Percentiles rank a stretch among this genome's conserved stretches.
Evolutionary conservation across 2,113 vertebrate species (phyloP).

Genomic region (Hippoglossus stenolepis): DNA sequence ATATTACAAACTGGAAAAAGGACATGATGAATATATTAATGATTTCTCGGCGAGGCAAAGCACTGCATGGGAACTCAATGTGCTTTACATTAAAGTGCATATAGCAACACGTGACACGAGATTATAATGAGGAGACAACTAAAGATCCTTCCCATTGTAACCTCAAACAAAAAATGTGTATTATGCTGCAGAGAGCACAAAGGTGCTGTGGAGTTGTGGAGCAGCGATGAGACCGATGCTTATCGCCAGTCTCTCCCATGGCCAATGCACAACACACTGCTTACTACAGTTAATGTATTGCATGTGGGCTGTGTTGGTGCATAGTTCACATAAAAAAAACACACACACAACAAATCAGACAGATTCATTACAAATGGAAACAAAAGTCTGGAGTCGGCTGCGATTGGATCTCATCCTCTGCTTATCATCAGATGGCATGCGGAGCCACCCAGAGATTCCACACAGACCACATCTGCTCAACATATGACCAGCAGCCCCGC

Average conservation of each 20-base stretch:
- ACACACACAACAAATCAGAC: slow-evolving; percentile 45
- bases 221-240: background rate
- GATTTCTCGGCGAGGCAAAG: background rate
- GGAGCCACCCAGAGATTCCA: slow-evolving; percentile 73
- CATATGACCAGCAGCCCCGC: slow-evolving; percentile 65
- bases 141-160: too few relatives aligned
- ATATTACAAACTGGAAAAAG: background rate
- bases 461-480: slow-evolving; percentile 71
- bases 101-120: background rate
- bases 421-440: slow-evolving; percentile 67
- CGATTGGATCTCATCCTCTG: slow-evolving; percentile 60
- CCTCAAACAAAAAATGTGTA: background rate
- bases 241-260: slow-evolving; percentile 21
- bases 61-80: background rate
- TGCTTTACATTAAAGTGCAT: background rate
- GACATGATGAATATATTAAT: background rate
- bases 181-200: background rate
- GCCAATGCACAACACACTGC: slow-evolving; percentile 14
- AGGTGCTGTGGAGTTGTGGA: background rate
- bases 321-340: background rate
- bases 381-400: slow-evolving; percentile 45
- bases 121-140: background rate
- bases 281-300: background rate
- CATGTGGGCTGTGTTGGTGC: slow-evolving; percentile 28
- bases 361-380: slow-evolving; percentile 65